A percentile compares a stretch with the other conserved stretches of the same genome.
These are phyloP conservation scores for Pyrocoelia pectoralis DNA, from an alignment of 2,888 invertebrate genomes.

Conservation along the genomic window DNA sequence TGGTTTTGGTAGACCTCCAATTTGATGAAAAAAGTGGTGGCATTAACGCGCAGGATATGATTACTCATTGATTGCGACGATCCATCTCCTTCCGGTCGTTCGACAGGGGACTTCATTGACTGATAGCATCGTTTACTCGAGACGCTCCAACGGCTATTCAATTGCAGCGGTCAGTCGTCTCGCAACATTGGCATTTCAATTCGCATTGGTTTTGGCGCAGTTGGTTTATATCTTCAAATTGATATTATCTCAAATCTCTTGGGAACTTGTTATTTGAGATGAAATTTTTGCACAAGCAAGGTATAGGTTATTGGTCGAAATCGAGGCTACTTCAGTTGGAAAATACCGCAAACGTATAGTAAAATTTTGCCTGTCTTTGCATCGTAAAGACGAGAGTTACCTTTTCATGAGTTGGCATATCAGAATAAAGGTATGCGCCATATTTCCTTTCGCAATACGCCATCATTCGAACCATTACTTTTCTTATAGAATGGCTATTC, in stretches of 20 bases:
- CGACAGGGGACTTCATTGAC: constrained; percentile 35
- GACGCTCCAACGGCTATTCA: constrained; percentile 35
- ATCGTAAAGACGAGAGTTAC: too few species aligned
- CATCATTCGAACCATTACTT: too few species aligned
- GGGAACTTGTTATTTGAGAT: not conserved
- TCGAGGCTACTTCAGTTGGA: too few species aligned
- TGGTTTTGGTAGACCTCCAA: constrained; percentile 17
- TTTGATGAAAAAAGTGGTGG: constrained; percentile 32
- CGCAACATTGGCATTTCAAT: constrained; percentile 33
- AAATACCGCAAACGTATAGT: too few species aligned
- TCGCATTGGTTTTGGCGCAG: constrained; percentile 18
- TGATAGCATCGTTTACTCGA: constrained; percentile 39
- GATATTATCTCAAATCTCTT: constrained; percentile 2
- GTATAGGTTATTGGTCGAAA: too few species aligned
- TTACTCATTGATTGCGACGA: constrained; percentile 41
- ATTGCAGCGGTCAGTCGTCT: constrained; percentile 37
- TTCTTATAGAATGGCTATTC: too few species aligned
- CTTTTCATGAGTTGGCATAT: too few species aligned
- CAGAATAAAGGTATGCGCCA: too few species aligned
- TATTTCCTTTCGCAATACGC: too few species aligned
- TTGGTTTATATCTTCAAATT: constrained; percentile 17
- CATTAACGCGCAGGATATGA: constrained; percentile 43
- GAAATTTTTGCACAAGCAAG: not conserved
- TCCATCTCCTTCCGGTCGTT: constrained; percentile 37
- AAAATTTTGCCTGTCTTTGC: too few species aligned